Evolutionary conservation across 92 coral and sea anemone genomes (phyloP), one percentile per base, ranked within the genome.

Genomic region (Phenganax marumi): DNA sequence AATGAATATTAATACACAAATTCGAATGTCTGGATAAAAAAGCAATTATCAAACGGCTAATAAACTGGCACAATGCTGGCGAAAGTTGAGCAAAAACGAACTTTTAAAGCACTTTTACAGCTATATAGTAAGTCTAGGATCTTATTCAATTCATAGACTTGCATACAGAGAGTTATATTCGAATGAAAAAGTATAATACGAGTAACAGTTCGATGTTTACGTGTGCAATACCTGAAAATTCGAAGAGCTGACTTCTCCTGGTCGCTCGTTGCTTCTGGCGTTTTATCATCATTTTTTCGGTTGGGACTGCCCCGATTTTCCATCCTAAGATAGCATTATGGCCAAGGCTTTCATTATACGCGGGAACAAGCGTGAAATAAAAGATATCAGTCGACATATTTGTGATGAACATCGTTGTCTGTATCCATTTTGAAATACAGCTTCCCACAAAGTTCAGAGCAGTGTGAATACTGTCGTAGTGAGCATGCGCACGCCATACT

Each of bases 271-370:
- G 48, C 25, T 50, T 78, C 73, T 8, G 73, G n/a, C 71, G 66
- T n/a, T 16, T 3, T 63, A 25, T 78, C 60, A 24, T 24, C 83
- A 78, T 63, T 62, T 78, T 57, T 78, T 72, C 63, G 47, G 48
- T 72, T 78, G 71, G 71, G 71, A 63, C 51, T n/a, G 83, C 23
- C 39, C 72, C 71, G 71, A 60, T 60, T 78, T 78, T 60, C 83
- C 83, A 78, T 78, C 63, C 83, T 78, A 78, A 43, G 83, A 61
- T 10, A 78, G 60, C 83, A 78, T 78, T 43, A 39, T 78, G 73
- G 43, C 60, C 83, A 78, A 56, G 51, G 83, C 73, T 66, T 78
- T 63, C 83, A 62, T 78, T 62, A 66, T 57, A 57, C 56, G 21
- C 22, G 26, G 83, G 83, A 78, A 63, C 83, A 78, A 61, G 48